Evolutionary conservation across 1,140 invertebrate genomes (phyloP).

Genomic region (Apis cerana): DNA sequence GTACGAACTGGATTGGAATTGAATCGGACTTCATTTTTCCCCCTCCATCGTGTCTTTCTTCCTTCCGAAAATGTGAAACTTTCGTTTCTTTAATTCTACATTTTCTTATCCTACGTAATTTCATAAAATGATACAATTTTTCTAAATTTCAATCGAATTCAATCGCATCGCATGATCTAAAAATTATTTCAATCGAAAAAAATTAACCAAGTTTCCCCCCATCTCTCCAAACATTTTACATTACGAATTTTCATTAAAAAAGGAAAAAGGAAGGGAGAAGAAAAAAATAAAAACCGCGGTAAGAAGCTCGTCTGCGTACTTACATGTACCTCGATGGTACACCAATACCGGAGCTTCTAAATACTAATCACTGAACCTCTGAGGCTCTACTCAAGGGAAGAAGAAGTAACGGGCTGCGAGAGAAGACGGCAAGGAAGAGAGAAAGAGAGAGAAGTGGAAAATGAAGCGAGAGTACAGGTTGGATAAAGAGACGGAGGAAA

Average conservation of each 20-base stretch:
- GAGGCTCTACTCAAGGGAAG: conserved; percentile 37
- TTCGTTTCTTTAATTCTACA: too few relatives aligned
- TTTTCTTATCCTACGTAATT: too few relatives aligned
- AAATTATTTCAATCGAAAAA: too few relatives aligned
- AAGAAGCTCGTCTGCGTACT: neutral
- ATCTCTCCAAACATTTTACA: too few relatives aligned
- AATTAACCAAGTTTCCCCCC: too few relatives aligned
- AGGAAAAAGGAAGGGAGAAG: neutral
- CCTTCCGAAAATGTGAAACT: too few relatives aligned
- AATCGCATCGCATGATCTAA: too few relatives aligned
- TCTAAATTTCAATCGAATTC: too few relatives aligned
- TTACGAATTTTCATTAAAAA: too few relatives aligned
- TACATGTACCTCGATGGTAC: neutral
- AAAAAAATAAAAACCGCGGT: neutral
- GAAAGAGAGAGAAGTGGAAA: conserved; percentile 47
- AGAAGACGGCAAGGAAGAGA: conserved; percentile 20
- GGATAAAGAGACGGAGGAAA: conserved; percentile 57
- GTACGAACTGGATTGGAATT: conserved; percentile 17
- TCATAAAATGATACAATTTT: too few relatives aligned
- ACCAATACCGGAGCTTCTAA: neutral
- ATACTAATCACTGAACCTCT: conserved; percentile 19
- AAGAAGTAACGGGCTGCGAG: conserved; percentile 33
- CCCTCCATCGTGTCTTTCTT: neutral
- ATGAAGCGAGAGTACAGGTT: neutral
- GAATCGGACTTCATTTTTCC: neutral